These are phyloP conservation scores for Nautilus pompilius DNA, from an alignment of 1,140 invertebrate species.

Conservation along the genomic window DNA sequence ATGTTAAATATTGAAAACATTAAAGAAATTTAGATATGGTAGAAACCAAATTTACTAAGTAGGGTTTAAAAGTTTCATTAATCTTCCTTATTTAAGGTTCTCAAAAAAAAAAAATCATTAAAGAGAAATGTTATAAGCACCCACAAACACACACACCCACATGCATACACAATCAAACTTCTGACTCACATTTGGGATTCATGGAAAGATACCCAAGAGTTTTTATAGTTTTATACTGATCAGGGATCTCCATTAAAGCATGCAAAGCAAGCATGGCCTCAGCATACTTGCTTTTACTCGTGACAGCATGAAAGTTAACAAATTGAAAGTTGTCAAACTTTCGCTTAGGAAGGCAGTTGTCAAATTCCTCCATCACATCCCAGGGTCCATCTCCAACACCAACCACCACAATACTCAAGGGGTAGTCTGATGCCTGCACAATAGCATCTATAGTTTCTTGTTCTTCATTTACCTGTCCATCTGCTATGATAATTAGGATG, in stretches of 20 bases:
- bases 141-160: too few relatives aligned
- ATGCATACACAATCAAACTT: too few relatives aligned
- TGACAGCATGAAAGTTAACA: conserved; percentile 58
- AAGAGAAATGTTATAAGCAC: too few relatives aligned
- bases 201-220: conserved; percentile 46
- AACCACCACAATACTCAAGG: conserved; percentile 62
- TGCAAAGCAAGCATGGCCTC: conserved; percentile 58
- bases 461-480: conserved; percentile 60
- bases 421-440: conserved; percentile 58
- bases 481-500: conserved; percentile 60
- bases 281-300: conserved; percentile 54
- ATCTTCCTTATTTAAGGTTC: too few relatives aligned
- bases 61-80: too few relatives aligned
- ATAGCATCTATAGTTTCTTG: conserved; percentile 57
- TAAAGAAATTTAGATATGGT: too few relatives aligned
- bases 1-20: too few relatives aligned
- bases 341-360: conserved; percentile 58
- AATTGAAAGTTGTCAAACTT: conserved; percentile 64
- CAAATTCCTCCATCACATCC: conserved; percentile 61
- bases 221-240: conserved; percentile 60
- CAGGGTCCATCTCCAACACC: conserved; percentile 63
- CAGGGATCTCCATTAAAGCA: conserved; percentile 60
- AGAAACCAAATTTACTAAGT: too few relatives aligned
- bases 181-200: too few relatives aligned
- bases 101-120: too few relatives aligned